A percentile compares a stretch with the other conserved stretches of the same genome.
Conservation (phyloP, 2,113 vertebrate species). For the Cichladusa arquata region DNA sequence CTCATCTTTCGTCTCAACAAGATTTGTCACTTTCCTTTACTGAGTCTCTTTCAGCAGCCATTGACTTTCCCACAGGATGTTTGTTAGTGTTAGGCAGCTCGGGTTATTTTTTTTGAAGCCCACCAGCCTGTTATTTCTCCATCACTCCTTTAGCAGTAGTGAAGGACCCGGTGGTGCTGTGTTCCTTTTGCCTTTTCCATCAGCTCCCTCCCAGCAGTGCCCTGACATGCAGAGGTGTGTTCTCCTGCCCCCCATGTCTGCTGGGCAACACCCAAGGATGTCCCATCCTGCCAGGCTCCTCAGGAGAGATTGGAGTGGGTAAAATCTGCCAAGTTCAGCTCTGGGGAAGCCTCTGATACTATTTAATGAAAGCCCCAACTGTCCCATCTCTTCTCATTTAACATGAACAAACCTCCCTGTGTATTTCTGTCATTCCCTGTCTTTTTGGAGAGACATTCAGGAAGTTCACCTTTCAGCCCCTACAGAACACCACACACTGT, state of each 20-base stretch:
- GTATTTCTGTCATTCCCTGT: not conserved
- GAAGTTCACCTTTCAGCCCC: not conserved
- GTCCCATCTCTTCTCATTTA: accelerated
- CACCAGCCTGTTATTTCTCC: not conserved
- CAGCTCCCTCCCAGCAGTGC: accelerated
- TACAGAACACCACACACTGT: not conserved
- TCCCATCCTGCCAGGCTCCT: accelerated
- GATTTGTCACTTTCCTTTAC: not conserved
- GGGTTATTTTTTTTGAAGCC: not conserved
- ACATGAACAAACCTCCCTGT: not conserved
- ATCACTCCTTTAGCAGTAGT: not conserved
- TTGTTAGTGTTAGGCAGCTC: not conserved
- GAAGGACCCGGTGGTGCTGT: accelerated
- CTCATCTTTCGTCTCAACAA: not conserved
- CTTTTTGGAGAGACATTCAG: not conserved
- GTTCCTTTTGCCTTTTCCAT: not conserved
- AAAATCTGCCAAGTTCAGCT: not conserved
- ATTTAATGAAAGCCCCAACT: not conserved
- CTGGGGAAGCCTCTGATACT: not conserved
- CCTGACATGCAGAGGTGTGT: accelerated
- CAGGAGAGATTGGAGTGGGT: not conserved
- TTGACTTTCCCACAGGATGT: not conserved
- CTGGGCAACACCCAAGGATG: accelerated
- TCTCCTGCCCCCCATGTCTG: not conserved
- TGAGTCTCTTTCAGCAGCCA: not conserved